phyloP scores from a whole-genome alignment of 2,797 vertebrate genomes.

The Ataeniobius toweri region DNA sequence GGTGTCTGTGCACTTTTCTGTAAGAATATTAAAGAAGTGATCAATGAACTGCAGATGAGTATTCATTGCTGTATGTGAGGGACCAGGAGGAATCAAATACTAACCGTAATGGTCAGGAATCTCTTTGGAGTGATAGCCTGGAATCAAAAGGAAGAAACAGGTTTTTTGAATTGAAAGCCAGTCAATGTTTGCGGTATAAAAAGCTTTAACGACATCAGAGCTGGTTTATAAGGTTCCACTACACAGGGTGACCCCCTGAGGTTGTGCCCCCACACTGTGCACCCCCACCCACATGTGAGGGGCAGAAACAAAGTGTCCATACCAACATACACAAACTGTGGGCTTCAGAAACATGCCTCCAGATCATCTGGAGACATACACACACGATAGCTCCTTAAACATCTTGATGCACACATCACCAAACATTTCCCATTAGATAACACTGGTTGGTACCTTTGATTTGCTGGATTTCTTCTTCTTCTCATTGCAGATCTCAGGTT shows the following conservation, averaged over 20 bases:
- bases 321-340: slow-evolving; percentile 70
- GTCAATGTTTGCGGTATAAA: not conserved
- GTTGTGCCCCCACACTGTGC: slow-evolving; percentile 6
- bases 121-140: slow-evolving; percentile 96
- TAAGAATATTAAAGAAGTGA: slow-evolving; percentile 18
- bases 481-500: slow-evolving; percentile 82
- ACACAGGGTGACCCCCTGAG: not conserved
- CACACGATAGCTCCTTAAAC: slow-evolving; percentile 18
- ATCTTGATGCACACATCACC: not conserved
- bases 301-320: slow-evolving; percentile 49
- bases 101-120: slow-evolving; percentile 91
- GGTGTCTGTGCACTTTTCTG: slow-evolving; percentile 92
- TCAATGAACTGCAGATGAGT: not conserved
- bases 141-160: not conserved
- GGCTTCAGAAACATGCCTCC: slow-evolving; percentile 59
- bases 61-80: not conserved
- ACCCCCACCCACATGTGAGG: slow-evolving; percentile 22
- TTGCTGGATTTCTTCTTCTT: slow-evolving; percentile 93
- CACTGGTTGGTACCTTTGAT: slow-evolving; percentile 86
- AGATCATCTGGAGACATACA: slow-evolving; percentile 59
- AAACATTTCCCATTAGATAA: not conserved
- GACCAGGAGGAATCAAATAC: slow-evolving; percentile 46
- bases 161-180: not conserved
- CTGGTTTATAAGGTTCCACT: not conserved
- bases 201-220: too few species aligned